Conservation (phyloP, 2,888 invertebrate genomes). For the Dioctria linearis region DNA sequence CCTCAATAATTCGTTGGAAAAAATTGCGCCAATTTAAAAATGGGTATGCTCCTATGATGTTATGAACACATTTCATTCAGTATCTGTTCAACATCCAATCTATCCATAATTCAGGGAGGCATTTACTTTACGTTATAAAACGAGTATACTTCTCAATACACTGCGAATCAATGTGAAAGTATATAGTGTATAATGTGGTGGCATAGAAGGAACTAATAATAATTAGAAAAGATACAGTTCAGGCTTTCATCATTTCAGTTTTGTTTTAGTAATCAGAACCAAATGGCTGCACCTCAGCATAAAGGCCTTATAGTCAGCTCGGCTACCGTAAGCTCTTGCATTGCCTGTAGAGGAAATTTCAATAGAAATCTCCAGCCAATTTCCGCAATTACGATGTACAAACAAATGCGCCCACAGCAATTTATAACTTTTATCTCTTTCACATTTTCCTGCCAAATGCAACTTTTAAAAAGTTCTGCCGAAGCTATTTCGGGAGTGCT, state of each 20-base stretch:
- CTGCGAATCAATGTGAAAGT: neutral
- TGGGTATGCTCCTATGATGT: too few species aligned
- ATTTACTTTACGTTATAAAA: neutral
- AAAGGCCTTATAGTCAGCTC: neutral
- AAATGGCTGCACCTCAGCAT: constrained; percentile 40
- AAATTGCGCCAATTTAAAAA: too few species aligned
- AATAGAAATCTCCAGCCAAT: constrained; percentile 42
- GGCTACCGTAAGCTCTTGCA: neutral
- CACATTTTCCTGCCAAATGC: constrained; percentile 13
- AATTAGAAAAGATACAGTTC: constrained; percentile 33
- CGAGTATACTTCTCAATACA: neutral
- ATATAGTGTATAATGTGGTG: neutral
- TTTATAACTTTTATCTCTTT: constrained; percentile 24
- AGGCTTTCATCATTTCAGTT: constrained; percentile 32
- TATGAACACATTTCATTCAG: too few species aligned
- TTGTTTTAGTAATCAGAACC: constrained; percentile 34
- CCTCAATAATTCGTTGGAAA: too few species aligned
- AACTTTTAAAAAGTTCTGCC: constrained; percentile 44
- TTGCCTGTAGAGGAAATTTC: constrained; percentile 23
- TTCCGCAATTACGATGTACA: constrained; percentile 46
- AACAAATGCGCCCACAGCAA: constrained; percentile 46
- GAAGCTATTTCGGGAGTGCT: constrained; percentile 44
- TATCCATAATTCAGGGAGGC: neutral
- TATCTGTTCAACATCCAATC: neutral
- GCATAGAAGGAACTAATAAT: neutral